Evolutionary conservation across 2,888 invertebrate genomes (phyloP), one percentile per base, ranked within the genome.

Genomic region (Ctenicera cuprea): DNA sequence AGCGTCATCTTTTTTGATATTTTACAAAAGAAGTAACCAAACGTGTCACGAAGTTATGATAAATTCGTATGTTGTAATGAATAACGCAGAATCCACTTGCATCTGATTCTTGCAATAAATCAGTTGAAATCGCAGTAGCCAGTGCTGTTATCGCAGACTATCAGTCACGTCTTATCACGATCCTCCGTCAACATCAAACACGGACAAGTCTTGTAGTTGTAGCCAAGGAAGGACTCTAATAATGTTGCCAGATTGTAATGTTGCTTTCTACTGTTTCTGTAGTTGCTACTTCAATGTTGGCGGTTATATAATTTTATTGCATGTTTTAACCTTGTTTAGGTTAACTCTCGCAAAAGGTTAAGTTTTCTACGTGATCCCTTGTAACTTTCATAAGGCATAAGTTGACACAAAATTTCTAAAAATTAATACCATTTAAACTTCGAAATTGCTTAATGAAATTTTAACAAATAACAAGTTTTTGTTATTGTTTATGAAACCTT

Each of bases 101-200:
- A 68, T 67, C 63, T 67, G 71, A 71, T 71, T 71, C 71, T 63
- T 61, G 66, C 63, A 73, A 75, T 76, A 76, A 76, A 76, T 76
- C 76, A 76, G 70, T 50, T 63, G 65, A 65, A 71, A 72, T 71
- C 68, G 77, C 79, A 73, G 80, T 80, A 80, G 80, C 79, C 68
- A 74, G 48, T 61, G 75, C 73, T 77, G 76, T 81, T 81, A 81
- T 81, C 81, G 80, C 73, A 76, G 67, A 74, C 80, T 73, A 81
- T 81, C 80, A 81, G 71, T 82, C 79, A 82, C 65, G 65, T 76
- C 76, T 77, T 80, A 82, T 82, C 81, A 80, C 77, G 81, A 82
- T 81, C 75, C 71, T 71, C 77, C 77, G 78, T 79, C 79, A 78
- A 74, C 72, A 77, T 76, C 77, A 77, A 76, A 79, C 78, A 79